Evolutionary conservation across 2,888 invertebrate genomes (phyloP).

Genomic region (Lymantria dispar): DNA sequence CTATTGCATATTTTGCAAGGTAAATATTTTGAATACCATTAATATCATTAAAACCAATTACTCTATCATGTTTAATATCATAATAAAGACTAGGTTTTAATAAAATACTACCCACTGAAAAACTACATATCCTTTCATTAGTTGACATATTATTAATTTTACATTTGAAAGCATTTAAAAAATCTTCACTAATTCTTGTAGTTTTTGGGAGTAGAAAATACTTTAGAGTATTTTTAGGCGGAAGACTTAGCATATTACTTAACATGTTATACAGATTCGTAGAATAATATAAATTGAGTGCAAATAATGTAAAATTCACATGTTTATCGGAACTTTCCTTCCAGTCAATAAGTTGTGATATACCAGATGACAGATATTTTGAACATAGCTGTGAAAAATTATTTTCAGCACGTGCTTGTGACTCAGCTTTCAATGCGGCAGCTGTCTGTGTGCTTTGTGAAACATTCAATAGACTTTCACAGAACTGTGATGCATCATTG

Average conservation of each 20-base stretch:
- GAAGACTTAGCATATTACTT: constrained; percentile 22
- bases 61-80: constrained; percentile 29
- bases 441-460: constrained; percentile 20
- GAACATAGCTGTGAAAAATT: constrained; percentile 15
- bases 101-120: constrained; percentile 25
- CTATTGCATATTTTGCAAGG: constrained; percentile 31
- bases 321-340: constrained; percentile 9
- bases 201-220: constrained; percentile 19
- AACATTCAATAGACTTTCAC: constrained; percentile 26
- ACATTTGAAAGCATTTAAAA: constrained; percentile 28
- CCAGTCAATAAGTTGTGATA: constrained; percentile 23
- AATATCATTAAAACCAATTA: constrained; percentile 37
- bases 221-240: constrained; percentile 13
- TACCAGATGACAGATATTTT: constrained; percentile 18
- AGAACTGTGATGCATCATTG: constrained; percentile 14
- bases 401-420: not conserved
- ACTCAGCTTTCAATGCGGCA: not conserved
- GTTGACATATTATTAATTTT: constrained; percentile 35
- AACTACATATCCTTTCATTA: constrained; percentile 29
- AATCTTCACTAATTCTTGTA: constrained; percentile 25
- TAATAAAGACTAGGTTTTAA: constrained; percentile 30
- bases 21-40: constrained; percentile 28
- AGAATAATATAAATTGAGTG: constrained; percentile 25
- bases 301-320: constrained; percentile 21
- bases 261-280: constrained; percentile 21